phyloP scores from a whole-genome alignment of 2,888 invertebrate genomes.

The Empis stercorea region DNA sequence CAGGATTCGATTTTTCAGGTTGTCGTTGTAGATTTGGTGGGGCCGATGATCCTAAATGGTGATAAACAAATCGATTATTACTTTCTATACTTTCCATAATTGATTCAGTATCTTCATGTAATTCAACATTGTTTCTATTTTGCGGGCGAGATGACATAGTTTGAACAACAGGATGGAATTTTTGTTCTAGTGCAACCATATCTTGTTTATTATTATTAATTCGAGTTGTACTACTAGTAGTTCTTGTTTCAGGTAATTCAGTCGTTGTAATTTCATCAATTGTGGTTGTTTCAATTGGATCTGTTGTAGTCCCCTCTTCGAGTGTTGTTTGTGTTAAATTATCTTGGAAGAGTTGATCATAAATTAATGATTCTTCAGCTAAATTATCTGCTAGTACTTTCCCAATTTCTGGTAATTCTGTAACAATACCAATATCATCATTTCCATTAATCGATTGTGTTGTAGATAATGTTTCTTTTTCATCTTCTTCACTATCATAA shows the following conservation, averaged over 20 bases:
- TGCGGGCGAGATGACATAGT: no score
- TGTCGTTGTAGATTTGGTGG: background rate
- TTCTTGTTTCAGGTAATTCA: background rate
- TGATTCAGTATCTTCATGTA: background rate
- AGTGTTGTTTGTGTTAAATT: slow-evolving; percentile 1
- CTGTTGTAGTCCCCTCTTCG: slow-evolving; percentile 7
- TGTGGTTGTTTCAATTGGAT: slow-evolving; percentile 2
- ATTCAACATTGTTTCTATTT: background rate
- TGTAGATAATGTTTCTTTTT: no score
- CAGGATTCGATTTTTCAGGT: background rate
- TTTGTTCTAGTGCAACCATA: background rate
- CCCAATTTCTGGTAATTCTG: slow-evolving; percentile 5
- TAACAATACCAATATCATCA: slow-evolving; percentile 8
- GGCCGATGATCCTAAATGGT: slow-evolving; percentile 8
- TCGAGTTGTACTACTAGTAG: no score
- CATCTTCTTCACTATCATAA: background rate
- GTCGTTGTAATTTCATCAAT: slow-evolving; percentile 1
- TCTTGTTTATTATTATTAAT: no score
- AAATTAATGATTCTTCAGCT: slow-evolving; percentile 11
- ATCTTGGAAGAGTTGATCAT: slow-evolving; percentile 2
- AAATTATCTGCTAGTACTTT: slow-evolving; percentile 10
- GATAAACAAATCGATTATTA: slow-evolving; percentile 13
- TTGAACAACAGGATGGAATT: background rate
- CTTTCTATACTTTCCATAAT: slow-evolving; percentile 8
- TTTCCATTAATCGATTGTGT: background rate